Evolutionary conservation across 2,797 vertebrate genomes (phyloP).

Genomic region (Catamblyrhynchus diadema): DNA sequence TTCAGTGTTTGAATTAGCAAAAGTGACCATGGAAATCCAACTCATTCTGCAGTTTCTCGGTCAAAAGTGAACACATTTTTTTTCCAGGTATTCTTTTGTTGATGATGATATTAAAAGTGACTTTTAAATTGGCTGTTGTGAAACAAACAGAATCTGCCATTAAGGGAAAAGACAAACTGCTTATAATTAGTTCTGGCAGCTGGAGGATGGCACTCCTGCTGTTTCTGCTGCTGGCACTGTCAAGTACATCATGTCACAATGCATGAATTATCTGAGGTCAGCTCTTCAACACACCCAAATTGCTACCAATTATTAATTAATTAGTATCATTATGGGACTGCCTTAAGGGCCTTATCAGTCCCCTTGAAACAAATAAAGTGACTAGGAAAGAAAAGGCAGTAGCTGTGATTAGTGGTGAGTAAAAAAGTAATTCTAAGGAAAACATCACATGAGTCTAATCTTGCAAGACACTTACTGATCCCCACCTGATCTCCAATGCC

Average conservation of each 20-base stretch:
- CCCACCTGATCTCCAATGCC: background rate
- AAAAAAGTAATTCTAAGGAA: background rate
- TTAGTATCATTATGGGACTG: slow-evolving; percentile 45
- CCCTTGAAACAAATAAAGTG: slow-evolving; percentile 30
- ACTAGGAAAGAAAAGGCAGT: background rate
- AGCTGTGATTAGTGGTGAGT: background rate
- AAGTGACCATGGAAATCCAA: slow-evolving; percentile 6
- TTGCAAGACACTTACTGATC: background rate
- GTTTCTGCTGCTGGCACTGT: slow-evolving; percentile 63
- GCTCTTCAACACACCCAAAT: slow-evolving; percentile 47
- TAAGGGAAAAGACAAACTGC: slow-evolving; percentile 53
- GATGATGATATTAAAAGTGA: slow-evolving; percentile 50
- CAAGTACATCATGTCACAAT: slow-evolving; percentile 53
- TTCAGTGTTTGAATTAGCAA: background rate
- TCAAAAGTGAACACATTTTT: background rate
- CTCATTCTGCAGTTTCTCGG: background rate
- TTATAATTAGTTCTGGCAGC: slow-evolving; percentile 66
- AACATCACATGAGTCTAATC: background rate
- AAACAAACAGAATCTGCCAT: slow-evolving; percentile 39
- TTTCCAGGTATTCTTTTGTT: slow-evolving; percentile 31
- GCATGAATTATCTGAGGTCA: slow-evolving; percentile 59
- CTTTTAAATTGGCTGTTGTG: slow-evolving; percentile 42
- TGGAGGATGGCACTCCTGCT: slow-evolving; percentile 64
- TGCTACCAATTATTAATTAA: slow-evolving; percentile 66
- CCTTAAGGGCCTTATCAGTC: background rate